These are phyloP conservation scores for human (Homo sapiens) DNA, from an alignment of 2,113 vertebrate species.

Conservation along the genomic window DNA sequence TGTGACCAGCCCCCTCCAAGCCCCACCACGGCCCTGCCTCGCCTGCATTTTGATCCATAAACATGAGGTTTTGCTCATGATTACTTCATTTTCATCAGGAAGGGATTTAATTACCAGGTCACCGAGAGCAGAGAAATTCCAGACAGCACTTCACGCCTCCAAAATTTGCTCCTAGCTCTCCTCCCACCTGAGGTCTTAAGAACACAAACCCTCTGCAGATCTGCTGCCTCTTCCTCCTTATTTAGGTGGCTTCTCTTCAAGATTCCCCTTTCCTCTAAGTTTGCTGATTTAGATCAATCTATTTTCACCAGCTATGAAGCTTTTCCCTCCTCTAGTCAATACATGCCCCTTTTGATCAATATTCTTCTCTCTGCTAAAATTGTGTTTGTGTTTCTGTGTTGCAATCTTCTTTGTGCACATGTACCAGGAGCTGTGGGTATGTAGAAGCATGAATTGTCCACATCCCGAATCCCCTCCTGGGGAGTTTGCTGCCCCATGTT, in stretches of 20 bases:
- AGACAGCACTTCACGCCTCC: rapidly evolving
- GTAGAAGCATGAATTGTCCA: background rate
- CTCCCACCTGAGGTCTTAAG: too few species aligned
- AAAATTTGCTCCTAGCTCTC: too few species aligned
- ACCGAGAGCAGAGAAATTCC: background rate
- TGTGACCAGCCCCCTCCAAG: background rate
- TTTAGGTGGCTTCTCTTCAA: background rate
- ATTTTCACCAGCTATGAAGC: background rate
- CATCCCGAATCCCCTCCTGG: rapidly evolving
- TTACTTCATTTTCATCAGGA: background rate
- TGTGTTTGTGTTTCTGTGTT: background rate
- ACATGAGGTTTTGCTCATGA: background rate
- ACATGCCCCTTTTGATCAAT: background rate
- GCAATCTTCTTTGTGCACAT: background rate
- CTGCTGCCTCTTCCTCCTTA: background rate
- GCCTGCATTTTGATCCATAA: background rate
- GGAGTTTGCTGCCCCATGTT: rapidly evolving
- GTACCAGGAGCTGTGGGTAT: background rate
- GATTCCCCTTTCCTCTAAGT: background rate
- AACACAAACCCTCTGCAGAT: background rate
- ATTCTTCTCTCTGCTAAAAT: background rate
- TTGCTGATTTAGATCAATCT: background rate
- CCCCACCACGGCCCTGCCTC: too few species aligned
- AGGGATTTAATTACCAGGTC: background rate
- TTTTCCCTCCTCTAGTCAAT: background rate